Evolutionary conservation across 2,113 vertebrate genomes (phyloP).

Genomic region (Myiopsitta monachus): DNA sequence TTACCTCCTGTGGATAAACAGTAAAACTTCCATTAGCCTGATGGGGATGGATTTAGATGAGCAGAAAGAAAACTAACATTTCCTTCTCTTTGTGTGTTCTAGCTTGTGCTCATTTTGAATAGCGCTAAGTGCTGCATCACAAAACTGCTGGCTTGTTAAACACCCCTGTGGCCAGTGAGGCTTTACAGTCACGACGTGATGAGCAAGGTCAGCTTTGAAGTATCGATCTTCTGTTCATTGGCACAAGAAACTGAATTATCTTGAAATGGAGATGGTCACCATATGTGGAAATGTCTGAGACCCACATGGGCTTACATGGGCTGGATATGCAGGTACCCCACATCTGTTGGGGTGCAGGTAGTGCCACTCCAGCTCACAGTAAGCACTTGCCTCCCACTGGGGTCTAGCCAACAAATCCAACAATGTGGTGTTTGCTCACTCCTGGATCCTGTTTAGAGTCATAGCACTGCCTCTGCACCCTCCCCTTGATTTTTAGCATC

Average conservation of each 20-base stretch:
- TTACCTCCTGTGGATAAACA: background rate
- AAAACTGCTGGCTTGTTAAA: background rate
- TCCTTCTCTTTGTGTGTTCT: background rate
- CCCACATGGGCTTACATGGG: no score
- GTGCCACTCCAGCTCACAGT: no score
- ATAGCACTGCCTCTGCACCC: background rate
- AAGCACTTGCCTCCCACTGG: background rate
- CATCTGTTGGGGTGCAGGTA: background rate
- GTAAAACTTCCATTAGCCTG: background rate
- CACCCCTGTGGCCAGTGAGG: background rate
- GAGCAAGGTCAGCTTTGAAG: background rate
- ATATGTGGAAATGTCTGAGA: background rate
- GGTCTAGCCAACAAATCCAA: background rate
- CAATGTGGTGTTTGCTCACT: background rate
- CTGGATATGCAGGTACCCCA: background rate
- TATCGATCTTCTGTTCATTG: background rate
- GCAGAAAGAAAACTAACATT: background rate
- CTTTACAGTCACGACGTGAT: background rate
- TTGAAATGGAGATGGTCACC: background rate
- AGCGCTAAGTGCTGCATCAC: background rate
- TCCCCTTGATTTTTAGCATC: background rate
- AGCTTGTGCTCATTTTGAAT: background rate
- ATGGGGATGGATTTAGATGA: background rate
- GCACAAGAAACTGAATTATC: background rate
- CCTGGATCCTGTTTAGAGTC: background rate